Evolutionary conservation across 2,113 vertebrate genomes (phyloP), one percentile per base, ranked within the genome.

Genomic region (Ceratotherium simum): DNA sequence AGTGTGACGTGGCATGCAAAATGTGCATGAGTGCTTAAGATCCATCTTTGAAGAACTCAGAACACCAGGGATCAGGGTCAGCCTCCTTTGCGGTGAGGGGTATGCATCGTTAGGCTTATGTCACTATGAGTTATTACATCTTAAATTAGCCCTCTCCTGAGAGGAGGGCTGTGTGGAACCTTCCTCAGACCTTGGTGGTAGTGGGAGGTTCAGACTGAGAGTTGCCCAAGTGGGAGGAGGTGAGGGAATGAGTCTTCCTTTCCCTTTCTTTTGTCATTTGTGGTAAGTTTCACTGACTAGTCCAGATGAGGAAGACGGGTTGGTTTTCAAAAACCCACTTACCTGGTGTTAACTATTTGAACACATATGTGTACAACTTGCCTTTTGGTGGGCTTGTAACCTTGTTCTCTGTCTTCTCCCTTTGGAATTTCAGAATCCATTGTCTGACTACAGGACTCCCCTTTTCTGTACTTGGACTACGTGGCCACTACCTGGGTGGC

Each of bases 401-500:
- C 62, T 91, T 58, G 4, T 58, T 58, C 54, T 64, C 62, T 82
- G 92, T 78, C 90, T 65, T 25, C 23, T 0, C 27, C 21, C 56
- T 69, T 70, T 96, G 7, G 84, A 93, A 80, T 89, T 95, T 90
- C 39, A 46, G 70, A 46, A 95, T 93, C 54, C 21, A 23, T 84
- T 95, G 58, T 73, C 64, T 97, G 86, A 46, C 60, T 70, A 69
- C 0, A 0, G 3, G 0, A 33, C 5, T 21, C 72, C 75, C 83
- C 83, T 95, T 73, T 5, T 18, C 48, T 78, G 29, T 39, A 65
- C 18, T 96, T 97, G 79, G 70, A 17, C 78, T 25, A 14, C 12
- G 20, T 90, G 98, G 72, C 87, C 75, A 60, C 62, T 72, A 93
- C 94, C 95, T 27, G 64, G 58, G 93, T 96, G 95, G 56, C 78